Evolutionary conservation across 2,888 invertebrate genomes (phyloP), one percentile per base, ranked within the genome.

Genomic region (Apoda limacodes): DNA sequence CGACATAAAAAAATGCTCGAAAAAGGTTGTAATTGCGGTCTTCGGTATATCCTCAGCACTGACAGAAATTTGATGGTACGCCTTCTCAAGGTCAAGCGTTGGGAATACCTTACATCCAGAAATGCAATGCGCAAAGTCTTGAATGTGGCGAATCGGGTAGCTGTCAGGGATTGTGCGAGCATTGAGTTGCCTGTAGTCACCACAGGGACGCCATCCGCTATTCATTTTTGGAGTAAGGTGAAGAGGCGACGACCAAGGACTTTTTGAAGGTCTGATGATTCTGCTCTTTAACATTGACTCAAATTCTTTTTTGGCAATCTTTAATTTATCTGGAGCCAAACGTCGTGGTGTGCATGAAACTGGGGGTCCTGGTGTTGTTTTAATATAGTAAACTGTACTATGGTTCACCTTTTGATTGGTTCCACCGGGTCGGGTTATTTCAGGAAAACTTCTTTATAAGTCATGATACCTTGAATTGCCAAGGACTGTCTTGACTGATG

Each of bases 1-100:
- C 1, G 45, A 42, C 54, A 57, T 55, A 3, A 24, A 35, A 1
- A 43, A 30, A 32, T 55, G 61, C 2, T 52, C 53, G 29, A 54
- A 56, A 1, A 55, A 52, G 4, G 55, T 56, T 1, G 39, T 51
- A n/a, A n/a, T n/a, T n/a, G n/a, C n/a, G n/a, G n/a, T n/a, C n/a
- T n/a, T n/a, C n/a, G n/a, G 25, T 7, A 38, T 40, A 22, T 43
- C 43, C 1, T 25, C 36, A 4, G 27, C 20, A 22, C 11, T 11
- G 2, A 40, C 36, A 10, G 43, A 34, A 2, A 35, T 26, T 17
- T 35, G 31, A 5, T 35, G 28, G 13, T 49, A 74, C 2, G 56
- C 59, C 27, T 42, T 31, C 5, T 28, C 22, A 4, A 35, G 7
- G 11, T 35, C 33, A 14, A 28, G 10, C 6, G 27, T 27, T n/a